A percentile compares a stretch with the other conserved stretches of the same genome.
phyloP scores from a whole-genome alignment of 2,113 vertebrate genomes.

The Pomatorhinus ruficollis region DNA sequence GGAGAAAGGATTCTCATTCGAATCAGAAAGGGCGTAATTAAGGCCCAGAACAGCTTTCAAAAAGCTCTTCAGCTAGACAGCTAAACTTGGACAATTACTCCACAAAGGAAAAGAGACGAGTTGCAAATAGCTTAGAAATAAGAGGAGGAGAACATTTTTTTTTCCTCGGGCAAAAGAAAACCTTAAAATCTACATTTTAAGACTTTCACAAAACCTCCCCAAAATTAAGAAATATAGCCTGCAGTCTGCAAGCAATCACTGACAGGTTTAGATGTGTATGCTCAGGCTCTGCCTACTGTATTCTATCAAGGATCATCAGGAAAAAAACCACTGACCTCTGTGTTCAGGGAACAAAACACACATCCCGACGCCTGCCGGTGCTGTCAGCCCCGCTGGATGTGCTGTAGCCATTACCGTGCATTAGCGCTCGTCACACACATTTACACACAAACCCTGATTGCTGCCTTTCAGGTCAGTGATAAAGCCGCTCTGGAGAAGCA shows the following conservation, averaged over 20 bases:
- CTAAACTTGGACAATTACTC: background rate
- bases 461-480: background rate
- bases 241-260: background rate
- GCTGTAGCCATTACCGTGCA: background rate
- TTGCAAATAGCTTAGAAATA: background rate
- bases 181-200: background rate
- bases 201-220: background rate
- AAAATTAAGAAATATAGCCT: background rate
- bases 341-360: background rate
- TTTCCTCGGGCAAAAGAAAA: background rate
- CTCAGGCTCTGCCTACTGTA: background rate
- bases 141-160: background rate
- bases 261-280: background rate
- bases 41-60: background rate
- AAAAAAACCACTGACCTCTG: background rate
- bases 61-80: background rate
- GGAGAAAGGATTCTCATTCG: background rate
- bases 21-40: background rate
- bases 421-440: background rate
- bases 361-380: background rate
- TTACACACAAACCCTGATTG: background rate
- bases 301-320: background rate
- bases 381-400: background rate
- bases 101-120: background rate
- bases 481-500: background rate